Evolutionary conservation across 2,113 vertebrate species (phyloP), one percentile per base, ranked within the genome.

Genomic region (Siniperca knerii): DNA sequence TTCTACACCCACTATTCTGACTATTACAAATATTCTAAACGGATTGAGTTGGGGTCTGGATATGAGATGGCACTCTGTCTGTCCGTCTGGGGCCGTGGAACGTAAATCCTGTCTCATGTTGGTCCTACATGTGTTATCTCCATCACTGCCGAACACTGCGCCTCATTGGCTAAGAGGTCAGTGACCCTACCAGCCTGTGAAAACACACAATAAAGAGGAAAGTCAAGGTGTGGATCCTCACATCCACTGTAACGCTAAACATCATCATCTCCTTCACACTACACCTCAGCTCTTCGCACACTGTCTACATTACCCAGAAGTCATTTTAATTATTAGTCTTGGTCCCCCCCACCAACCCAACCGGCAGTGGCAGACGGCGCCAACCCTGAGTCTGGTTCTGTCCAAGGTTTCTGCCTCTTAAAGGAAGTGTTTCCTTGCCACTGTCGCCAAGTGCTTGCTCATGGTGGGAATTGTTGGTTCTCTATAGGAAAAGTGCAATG

Each of bases 141-240:
- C 82, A 91, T 93, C 57, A 83, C 4, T n/a, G 73, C 29, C 1
- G 4, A 80, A 70, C 7, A 3, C 65, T 65, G 69, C 3, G 42
- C 73, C 68, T 90, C 83, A 80, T 71, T 72, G 80, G 84, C 33
- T 62, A 0, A 85, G 60, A 86, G 86, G 89, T 92, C 88, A 74
- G n/a, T 12, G 82, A 86, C 83, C 88, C 60, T 48, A 8, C 4
- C 62, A 9, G 70, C 64, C 66, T 87, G 89, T 75, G 60, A 86
- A 90, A 88, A 85, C 61, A 84, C 77, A 4, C 77, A 29, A 29
- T 50, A 40, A 79, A 70, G 21, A 58, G 6, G 9, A 68, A 81
- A 42, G 29, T 82, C 61, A 60, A 79, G 42, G 46, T 44, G 35
- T 7, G 10, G 69, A 16, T 62, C 23, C 75, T 75, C 46, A 11